Evolutionary conservation across 2,888 invertebrate species (phyloP).

Genomic region (Endotricha flammealis): DNA sequence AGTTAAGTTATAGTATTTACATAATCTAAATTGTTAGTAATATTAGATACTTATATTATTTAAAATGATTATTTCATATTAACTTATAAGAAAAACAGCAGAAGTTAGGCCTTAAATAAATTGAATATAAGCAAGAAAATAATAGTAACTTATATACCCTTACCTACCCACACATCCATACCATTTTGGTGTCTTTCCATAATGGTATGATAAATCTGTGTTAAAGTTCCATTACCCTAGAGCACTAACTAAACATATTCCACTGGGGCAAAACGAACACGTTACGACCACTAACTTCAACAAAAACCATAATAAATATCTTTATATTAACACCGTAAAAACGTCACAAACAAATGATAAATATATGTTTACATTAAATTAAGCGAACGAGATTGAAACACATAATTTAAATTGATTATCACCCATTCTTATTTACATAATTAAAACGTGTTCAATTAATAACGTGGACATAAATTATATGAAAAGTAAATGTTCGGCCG

Average conservation of each 20-base stretch:
- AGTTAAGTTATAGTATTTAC: too few relatives aligned
- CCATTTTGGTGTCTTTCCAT: conserved; percentile 78
- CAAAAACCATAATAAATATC: conserved; percentile 42
- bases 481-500: conserved; percentile 49
- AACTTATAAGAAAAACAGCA: too few relatives aligned
- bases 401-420: conserved; percentile 71
- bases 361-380: conserved; percentile 73
- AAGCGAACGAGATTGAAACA: conserved; percentile 61
- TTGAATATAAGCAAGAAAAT: conserved; percentile 2
- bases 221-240: conserved; percentile 42
- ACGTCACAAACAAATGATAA: conserved; percentile 60
- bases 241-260: conserved; percentile 37
- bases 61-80: too few relatives aligned
- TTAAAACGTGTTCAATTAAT: conserved; percentile 74
- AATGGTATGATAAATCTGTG: conserved; percentile 62
- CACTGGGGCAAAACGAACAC: conserved; percentile 40
- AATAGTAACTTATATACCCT: conserved; percentile 56
- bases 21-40: too few relatives aligned
- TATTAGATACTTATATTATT: too few relatives aligned
- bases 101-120: too few relatives aligned
- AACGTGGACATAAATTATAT: conserved; percentile 65
- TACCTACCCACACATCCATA: conserved; percentile 80
- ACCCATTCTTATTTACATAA: conserved; percentile 73
- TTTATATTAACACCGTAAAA: conserved; percentile 57
- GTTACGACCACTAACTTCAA: conserved; percentile 37